Base-by-base conservation (phyloP, 2,113 vertebrate genomes). In the Pseudopipra pipra region DNA sequence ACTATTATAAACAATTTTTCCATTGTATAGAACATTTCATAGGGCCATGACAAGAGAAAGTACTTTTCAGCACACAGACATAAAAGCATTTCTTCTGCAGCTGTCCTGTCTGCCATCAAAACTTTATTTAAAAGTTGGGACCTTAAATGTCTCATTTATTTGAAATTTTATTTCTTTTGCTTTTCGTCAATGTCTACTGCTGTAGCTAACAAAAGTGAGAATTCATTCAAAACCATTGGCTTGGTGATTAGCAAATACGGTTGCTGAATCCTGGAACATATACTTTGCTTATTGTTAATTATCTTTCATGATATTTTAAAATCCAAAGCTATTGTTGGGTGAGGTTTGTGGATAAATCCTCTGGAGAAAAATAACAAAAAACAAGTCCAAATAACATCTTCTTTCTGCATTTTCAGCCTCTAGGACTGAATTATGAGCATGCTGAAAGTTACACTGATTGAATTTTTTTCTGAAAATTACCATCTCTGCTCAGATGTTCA, bases 151-250 rank as follows among this genome's bases (percentile, higher is more conserved):
- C 31, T 27, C 25, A 62, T 68, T 62, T 87, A 90, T 70, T 44
- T 85, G 44, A 95, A 91, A 80, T 76, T 43, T 85, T 30, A 83
- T 72, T 93, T 91, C 77, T 76, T 91, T 93, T 33, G 70, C 25
- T 91, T 85, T 80, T 35, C 73, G 25, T 46, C 63, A 78, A 43
- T 49, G 17, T 41, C 44, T 87, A 66, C 25, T 79, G 33, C 54
- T 73, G 43, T n/a, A 62, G 33, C 17, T 67, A 74, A 80, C 21
- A 67, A 83, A 91, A 75, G 9, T 24, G 27, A 91, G 41, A 95
- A 94, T 75, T 77, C 71, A 56, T 87, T 75, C 56, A 89, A 91
- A 92, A 68, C 8, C 33, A 33, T 24, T 17, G 21, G 51, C 17
- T 87, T 78, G 91, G 33, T 47, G 43, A 65, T 74, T 70, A 81